These are phyloP conservation scores for Acrocera orbiculus DNA, from an alignment of 2,888 invertebrate species.

Conservation along the genomic window DNA sequence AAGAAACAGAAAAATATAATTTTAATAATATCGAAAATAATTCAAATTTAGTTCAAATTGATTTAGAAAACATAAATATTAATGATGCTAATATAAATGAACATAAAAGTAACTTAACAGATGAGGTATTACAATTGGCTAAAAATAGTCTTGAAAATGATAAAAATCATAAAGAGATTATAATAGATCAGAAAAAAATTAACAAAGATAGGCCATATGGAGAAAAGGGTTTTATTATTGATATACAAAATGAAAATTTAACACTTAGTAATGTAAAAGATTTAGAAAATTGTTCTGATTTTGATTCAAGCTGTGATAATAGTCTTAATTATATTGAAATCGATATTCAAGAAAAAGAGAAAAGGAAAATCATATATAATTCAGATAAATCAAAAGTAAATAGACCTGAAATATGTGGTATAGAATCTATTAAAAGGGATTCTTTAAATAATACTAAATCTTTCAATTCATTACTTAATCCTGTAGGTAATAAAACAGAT, in stretches of 20 bases:
- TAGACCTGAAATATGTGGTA: neutral
- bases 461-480: neutral
- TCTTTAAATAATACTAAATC: neutral
- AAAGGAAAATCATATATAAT: no score
- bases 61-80: no score
- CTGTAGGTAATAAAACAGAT: neutral
- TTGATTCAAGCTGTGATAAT: constrained; percentile 31
- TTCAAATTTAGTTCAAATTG: no score
- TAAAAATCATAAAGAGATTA: constrained; percentile 5
- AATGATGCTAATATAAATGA: no score
- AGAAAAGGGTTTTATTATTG: constrained; percentile 28
- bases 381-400: no score
- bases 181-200: constrained; percentile 10
- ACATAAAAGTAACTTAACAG: no score
- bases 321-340: constrained; percentile 29
- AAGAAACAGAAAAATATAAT: constrained; percentile 7
- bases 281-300: constrained; percentile 29
- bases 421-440: neutral
- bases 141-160: constrained; percentile 20
- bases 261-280: constrained; percentile 28
- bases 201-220: constrained; percentile 21
- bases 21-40: constrained; percentile 7
- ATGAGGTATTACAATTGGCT: constrained; percentile 21
- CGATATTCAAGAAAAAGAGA: no score
- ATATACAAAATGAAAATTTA: constrained; percentile 24